These are phyloP conservation scores for Apamea anceps DNA, from an alignment of 2,888 invertebrate species.

Conservation along the genomic window DNA sequence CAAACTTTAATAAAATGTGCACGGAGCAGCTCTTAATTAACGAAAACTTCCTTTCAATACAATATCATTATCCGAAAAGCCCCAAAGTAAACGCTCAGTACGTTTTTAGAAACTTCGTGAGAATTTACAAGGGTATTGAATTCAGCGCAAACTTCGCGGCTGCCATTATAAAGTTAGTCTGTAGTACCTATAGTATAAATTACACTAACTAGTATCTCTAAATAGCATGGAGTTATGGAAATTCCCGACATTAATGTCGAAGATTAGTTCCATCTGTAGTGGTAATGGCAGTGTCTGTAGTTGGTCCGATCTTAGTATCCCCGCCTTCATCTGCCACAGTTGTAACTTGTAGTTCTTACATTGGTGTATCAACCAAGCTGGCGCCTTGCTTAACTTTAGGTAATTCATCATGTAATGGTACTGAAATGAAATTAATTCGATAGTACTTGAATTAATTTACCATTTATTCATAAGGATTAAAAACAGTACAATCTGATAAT, in stretches of 20 bases:
- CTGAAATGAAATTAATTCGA: conserved; percentile 67
- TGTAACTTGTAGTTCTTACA: conserved; percentile 81
- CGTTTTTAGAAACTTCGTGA: conserved; percentile 48
- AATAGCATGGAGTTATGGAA: conserved; percentile 84
- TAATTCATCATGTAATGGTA: conserved; percentile 85
- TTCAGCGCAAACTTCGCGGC: conserved; percentile 37
- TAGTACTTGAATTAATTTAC: not conserved
- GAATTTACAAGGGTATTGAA: conserved; percentile 54
- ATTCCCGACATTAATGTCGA: conserved; percentile 85
- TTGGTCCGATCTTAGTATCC: conserved; percentile 78
- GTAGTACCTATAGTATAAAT: conserved; percentile 25
- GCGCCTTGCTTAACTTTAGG: conserved; percentile 78
- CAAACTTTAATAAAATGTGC: conserved; percentile 61
- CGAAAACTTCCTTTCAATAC: conserved; percentile 57
- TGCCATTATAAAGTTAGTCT: conserved; percentile 40
- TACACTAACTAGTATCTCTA: conserved; percentile 77
- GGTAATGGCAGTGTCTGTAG: conserved; percentile 81
- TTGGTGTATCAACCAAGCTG: conserved; percentile 75
- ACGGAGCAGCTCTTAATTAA: conserved; percentile 59
- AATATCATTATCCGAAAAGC: conserved; percentile 55
- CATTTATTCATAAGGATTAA: conserved; percentile 40
- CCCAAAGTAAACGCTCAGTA: conserved; percentile 51
- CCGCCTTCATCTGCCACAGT: conserved; percentile 86
- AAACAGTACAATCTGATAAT: conserved; percentile 38
- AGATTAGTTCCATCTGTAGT: conserved; percentile 86